Evolutionary conservation across 2,888 invertebrate genomes (phyloP).

Genomic region (Ophraella communa): DNA sequence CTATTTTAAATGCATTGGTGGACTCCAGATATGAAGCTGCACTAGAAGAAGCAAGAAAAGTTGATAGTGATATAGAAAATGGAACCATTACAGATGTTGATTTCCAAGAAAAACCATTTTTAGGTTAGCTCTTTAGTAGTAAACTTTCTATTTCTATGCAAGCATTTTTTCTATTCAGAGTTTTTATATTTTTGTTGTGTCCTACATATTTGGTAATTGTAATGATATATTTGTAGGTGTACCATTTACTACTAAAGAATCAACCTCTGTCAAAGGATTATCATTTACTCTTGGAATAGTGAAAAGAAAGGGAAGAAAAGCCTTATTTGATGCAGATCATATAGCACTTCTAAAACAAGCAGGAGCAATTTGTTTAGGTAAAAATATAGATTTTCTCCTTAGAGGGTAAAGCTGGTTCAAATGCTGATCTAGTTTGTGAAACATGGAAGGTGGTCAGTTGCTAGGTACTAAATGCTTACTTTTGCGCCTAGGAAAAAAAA

Average conservation of each 20-base stretch:
- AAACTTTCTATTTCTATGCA: no score
- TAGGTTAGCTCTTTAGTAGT: conserved; percentile 69
- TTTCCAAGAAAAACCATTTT: conserved; percentile 75
- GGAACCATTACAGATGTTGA: conserved; percentile 68
- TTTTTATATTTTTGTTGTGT: background rate
- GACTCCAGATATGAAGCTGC: conserved; percentile 82
- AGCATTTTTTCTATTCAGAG: no score
- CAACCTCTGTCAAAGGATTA: conserved; percentile 79
- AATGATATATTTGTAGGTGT: conserved; percentile 67
- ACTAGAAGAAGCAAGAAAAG: conserved; percentile 74
- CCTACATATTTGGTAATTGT: background rate
- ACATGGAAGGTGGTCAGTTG: no score
- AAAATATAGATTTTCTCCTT: no score
- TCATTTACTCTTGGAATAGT: conserved; percentile 72
- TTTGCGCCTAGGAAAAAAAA: no score
- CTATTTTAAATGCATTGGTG: conserved; percentile 80
- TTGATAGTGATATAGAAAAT: conserved; percentile 72
- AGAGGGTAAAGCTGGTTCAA: no score
- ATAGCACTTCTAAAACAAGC: conserved; percentile 75
- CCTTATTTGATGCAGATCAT: conserved; percentile 79
- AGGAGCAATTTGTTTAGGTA: conserved; percentile 84
- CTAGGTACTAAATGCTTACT: no score
- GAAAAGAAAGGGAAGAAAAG: conserved; percentile 67
- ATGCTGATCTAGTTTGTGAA: no score
- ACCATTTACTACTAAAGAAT: conserved; percentile 92